Percentiles rank a stretch among this genome's conserved stretches.
These are phyloP conservation scores for Semaprochilodus insignis DNA, from an alignment of 2,797 vertebrate genomes.

Conservation along the genomic window DNA sequence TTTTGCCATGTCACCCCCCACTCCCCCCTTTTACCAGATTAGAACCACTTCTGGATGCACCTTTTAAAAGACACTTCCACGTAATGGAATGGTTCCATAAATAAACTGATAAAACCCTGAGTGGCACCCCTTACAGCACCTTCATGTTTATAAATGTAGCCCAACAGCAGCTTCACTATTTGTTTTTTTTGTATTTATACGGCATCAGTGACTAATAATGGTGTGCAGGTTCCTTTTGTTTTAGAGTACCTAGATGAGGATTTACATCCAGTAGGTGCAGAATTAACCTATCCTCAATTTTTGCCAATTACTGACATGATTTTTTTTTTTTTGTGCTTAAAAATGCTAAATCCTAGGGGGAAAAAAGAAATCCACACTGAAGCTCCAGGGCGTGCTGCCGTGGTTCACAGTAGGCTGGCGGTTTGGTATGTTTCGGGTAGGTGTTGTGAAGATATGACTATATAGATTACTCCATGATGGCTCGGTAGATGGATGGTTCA, in stretches of 20 bases:
- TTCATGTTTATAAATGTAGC: no score
- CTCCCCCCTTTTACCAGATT: no score
- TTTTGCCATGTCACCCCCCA: no score
- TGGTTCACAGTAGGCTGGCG: not conserved
- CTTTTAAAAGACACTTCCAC: no score
- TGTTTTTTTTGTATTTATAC: not conserved
- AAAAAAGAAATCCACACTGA: not conserved
- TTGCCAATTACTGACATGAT: not conserved
- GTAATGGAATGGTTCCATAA: no score
- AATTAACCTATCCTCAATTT: not conserved
- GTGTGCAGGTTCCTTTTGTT: not conserved
- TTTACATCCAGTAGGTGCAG: not conserved
- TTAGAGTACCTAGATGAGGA: not conserved
- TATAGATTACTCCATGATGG: slow-evolving; percentile 91
- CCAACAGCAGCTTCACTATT: no score
- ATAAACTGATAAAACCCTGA: no score
- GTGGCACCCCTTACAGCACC: not conserved
- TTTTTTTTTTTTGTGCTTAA: no score
- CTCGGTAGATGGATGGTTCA: slow-evolving; percentile 91
- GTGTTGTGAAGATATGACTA: not conserved
- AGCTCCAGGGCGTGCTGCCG: slow-evolving; percentile 11
- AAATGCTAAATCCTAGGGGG: not conserved
- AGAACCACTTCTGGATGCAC: no score
- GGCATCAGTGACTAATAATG: not conserved
- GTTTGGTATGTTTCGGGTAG: not conserved